These are phyloP conservation scores for Pomatorhinus ruficollis DNA, from an alignment of 2,113 vertebrate species.

Conservation along the genomic window DNA sequence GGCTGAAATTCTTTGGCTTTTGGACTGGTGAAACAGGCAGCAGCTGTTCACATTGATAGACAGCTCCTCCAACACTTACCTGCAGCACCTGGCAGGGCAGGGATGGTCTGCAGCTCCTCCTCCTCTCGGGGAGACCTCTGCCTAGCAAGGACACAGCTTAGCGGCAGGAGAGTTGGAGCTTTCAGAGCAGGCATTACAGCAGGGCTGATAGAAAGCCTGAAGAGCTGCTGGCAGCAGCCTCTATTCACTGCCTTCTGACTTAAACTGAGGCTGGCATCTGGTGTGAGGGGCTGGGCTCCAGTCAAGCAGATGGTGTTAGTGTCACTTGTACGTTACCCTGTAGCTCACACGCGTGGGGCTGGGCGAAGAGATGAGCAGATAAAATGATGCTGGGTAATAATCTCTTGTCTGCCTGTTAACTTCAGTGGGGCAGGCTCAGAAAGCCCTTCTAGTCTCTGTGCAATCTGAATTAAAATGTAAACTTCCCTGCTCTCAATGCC, in stretches of 20 bases:
- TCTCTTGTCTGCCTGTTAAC: not conserved
- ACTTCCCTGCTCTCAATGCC: not conserved
- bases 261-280: not conserved
- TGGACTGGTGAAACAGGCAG: not conserved
- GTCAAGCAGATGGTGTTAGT: not conserved
- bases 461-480: not conserved
- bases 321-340: not conserved
- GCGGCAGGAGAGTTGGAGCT: not conserved
- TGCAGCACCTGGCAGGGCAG: not conserved
- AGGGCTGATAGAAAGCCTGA: not conserved
- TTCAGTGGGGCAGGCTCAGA: not conserved
- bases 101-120: not conserved
- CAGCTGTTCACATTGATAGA: not conserved
- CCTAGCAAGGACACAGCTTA: not conserved
- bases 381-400: not conserved
- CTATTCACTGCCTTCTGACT: not conserved
- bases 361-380: not conserved
- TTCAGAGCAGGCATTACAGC: not conserved
- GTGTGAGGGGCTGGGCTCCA: not conserved
- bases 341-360: not conserved
- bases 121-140: not conserved
- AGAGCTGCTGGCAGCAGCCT: not conserved
- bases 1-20: not conserved
- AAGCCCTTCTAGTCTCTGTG: not conserved
- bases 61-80: not conserved